Conservation (phyloP, 1,140 invertebrate species). For the Pectinophora gossypiella region DNA sequence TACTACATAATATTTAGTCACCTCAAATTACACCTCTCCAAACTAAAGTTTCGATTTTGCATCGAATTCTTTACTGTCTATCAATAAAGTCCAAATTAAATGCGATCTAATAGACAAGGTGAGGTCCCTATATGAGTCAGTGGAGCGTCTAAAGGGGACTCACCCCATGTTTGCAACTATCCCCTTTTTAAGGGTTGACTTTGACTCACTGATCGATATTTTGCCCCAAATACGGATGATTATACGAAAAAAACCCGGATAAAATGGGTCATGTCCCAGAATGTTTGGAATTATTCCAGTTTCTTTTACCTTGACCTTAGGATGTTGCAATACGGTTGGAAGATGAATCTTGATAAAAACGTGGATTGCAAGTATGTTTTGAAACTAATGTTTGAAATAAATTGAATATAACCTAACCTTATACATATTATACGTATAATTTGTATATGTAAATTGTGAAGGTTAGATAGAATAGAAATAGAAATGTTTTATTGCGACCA, state of each 20-base stretch:
- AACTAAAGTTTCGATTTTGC: no score
- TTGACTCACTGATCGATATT: constrained; percentile 42
- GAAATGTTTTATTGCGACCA: no score
- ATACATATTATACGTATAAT: no score
- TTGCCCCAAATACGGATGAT: constrained; percentile 31
- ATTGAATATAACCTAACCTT: no score
- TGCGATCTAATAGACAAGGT: not conserved
- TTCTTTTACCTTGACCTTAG: not conserved
- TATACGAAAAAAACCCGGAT: not conserved
- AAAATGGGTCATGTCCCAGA: not conserved
- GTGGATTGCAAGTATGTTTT: no score
- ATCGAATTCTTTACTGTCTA: no score
- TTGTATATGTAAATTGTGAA: no score
- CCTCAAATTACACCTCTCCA: no score
- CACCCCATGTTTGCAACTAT: constrained; percentile 13
- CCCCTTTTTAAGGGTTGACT: constrained; percentile 28
- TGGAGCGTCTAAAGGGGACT: constrained; percentile 31
- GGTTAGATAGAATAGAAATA: no score
- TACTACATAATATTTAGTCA: no score
- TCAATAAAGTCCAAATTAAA: no score
- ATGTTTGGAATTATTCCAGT: not conserved
- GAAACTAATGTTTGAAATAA: no score
- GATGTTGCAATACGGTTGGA: not conserved
- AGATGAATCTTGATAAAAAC: not conserved
- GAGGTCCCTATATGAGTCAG: constrained; percentile 42